These are phyloP conservation scores for Holcopasites calliopsidis DNA, from an alignment of 1,140 invertebrate genomes.

Conservation along the genomic window DNA sequence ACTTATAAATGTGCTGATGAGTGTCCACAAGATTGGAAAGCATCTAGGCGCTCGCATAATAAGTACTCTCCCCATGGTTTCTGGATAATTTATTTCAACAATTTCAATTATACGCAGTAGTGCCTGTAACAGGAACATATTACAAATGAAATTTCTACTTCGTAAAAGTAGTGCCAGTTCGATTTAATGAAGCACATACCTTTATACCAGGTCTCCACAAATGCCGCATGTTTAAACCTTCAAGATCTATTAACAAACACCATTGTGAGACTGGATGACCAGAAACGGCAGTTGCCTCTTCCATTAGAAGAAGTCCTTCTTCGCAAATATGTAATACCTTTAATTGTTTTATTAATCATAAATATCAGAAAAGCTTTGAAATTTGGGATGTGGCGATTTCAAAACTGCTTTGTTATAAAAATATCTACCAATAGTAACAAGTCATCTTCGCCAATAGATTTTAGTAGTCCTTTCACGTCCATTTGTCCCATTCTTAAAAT, in stretches of 20 bases:
- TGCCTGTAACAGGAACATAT: conserved; percentile 77
- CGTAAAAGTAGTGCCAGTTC: not conserved
- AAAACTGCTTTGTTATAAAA: not conserved
- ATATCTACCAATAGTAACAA: conserved; percentile 89
- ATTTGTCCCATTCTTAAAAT: conserved; percentile 94
- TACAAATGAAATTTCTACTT: not conserved
- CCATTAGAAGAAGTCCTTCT: conserved; percentile 89
- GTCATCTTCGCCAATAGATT: conserved; percentile 96
- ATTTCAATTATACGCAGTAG: conserved; percentile 96
- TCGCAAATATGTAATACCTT: conserved; percentile 92
- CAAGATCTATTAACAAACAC: conserved; percentile 95
- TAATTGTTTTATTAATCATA: conserved; percentile 36
- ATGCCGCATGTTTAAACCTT: conserved; percentile 97
- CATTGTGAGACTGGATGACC: conserved; percentile 92
- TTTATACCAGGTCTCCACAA: conserved; percentile 96
- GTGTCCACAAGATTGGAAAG: conserved; percentile 98
- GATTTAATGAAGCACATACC: conserved; percentile 64
- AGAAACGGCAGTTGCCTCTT: conserved; percentile 87
- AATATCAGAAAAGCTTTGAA: too few relatives aligned
- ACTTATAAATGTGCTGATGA: conserved; percentile 97
- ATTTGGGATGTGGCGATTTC: too few relatives aligned
- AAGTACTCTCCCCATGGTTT: conserved; percentile 94
- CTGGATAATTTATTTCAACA: conserved; percentile 97
- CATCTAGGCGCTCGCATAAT: conserved; percentile 94
- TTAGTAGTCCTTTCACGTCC: conserved; percentile 96